Evolutionary conservation across 2,113 vertebrate species (phyloP).

Genomic region (Taxidea taxus): DNA sequence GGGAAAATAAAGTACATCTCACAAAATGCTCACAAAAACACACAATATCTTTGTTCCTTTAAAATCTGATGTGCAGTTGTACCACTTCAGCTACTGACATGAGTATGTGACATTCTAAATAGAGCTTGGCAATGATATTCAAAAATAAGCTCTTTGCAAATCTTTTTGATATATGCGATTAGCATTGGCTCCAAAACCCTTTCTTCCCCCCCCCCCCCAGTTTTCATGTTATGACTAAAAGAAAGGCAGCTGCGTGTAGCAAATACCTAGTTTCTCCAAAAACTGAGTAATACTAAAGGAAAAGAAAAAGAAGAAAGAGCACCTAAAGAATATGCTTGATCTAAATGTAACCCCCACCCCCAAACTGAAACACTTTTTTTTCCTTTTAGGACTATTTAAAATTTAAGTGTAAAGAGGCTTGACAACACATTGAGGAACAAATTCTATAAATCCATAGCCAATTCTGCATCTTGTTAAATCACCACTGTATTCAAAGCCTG

Average conservation of each 20-base stretch:
- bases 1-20: not conserved
- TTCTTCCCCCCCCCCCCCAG: not conserved
- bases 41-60: not conserved
- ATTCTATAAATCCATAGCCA: not conserved
- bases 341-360: not conserved
- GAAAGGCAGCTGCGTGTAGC: not conserved
- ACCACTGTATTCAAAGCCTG: not conserved
- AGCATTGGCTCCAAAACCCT: not conserved
- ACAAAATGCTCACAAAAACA: not conserved
- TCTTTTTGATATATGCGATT: not conserved
- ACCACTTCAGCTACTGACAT: not conserved
- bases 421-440: not conserved
- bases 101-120: constrained; percentile 17
- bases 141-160: not conserved
- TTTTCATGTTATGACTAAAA: not conserved
- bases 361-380: not conserved
- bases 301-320: not conserved
- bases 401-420: constrained; percentile 25
- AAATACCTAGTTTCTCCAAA: constrained; percentile 29
- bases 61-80: not conserved
- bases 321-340: not conserved
- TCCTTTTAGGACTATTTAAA: constrained; percentile 34
- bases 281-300: not conserved
- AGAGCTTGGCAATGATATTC: not conserved
- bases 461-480: not conserved